Evolutionary conservation across 2,113 vertebrate genomes (phyloP), one percentile per base, ranked within the genome.

Genomic region (Istiophorus platypterus): DNA sequence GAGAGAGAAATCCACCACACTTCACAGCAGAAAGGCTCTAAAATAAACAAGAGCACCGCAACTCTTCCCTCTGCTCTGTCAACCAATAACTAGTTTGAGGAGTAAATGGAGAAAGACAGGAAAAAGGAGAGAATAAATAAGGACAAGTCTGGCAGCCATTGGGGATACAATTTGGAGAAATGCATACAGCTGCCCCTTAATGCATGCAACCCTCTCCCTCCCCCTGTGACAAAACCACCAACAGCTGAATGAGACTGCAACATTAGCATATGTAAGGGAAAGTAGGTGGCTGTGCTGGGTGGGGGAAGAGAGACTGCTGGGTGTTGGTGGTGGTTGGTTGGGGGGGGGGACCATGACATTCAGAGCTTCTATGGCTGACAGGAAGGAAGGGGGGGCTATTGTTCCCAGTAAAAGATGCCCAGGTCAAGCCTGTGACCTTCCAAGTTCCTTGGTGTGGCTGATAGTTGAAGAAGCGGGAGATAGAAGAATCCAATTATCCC

Each of bases 201-300:
- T 75, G 79, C 89, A 88, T 70, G 76, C 75, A 51, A 70, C 78
- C 81, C 77, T 78, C 41, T 87, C 77, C 64, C 85, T 76, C 79
- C 87, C 84, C 83, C 83, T 82, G 70, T 84, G 68, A 95, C 91
- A 94, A 92, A 96, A 85, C 86, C 79, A 89, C 87, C 86, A 92
- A 93, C 84, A 84, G 89, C 88, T 92, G 92, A 94, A 90, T 80
- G 90, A 76, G 78, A 92, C 88, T 86, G 81, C 84, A 86, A 68
- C 89, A 95, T 96, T 95, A 94, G 91, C 94, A 95, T 93, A 93
- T 84, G 88, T 93, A 93, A 96, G 91, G 88, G 85, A 93, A 94
- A 91, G 90, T 88, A 86, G 93, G 88, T 93, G 92, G 89, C 72
- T 68, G 54, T 61, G 78, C 52, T 74, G 70, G 81, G 76, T 41